phyloP scores from a whole-genome alignment of 1,140 invertebrate genomes.

The Conus ventricosus region DNA sequence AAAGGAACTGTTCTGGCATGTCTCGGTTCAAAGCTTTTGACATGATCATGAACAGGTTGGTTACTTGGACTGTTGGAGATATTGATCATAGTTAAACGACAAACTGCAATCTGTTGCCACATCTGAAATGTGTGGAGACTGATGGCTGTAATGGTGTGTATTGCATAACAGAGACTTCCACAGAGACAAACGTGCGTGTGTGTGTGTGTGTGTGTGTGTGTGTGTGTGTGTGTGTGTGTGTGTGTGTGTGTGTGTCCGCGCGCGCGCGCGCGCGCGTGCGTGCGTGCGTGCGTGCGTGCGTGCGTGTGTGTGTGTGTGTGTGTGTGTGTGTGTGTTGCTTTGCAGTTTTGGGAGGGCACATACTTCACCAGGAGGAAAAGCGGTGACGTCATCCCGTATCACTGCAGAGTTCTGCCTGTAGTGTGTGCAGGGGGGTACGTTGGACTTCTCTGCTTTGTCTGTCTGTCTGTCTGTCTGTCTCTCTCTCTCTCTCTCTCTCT shows the following conservation, averaged over 20 bases:
- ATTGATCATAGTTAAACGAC: no score
- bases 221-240: constrained; percentile 26
- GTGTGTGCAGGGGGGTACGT: constrained; percentile 68
- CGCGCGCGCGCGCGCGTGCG: no score
- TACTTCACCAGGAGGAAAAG: constrained; percentile 87
- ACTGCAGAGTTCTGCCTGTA: constrained; percentile 74
- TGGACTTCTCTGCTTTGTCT: neutral
- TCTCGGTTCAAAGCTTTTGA: no score
- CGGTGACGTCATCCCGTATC: constrained; percentile 86
- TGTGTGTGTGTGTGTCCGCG: no score
- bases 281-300: no score
- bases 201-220: constrained; percentile 38
- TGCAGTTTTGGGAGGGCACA: constrained; percentile 88
- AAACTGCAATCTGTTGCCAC: no score
- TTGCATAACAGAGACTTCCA: no score
- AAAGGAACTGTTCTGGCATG: no score
- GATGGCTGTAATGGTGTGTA: no score
- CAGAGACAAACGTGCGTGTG: neutral
- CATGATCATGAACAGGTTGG: no score
- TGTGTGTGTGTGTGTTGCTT: neutral
- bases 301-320: neutral
- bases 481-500: neutral
- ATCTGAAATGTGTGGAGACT: no score
- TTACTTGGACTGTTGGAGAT: no score
- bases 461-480: neutral